Percentiles rank a stretch among this genome's conserved stretches.
phyloP scores from a whole-genome alignment of 2,888 invertebrate genomes.

The Drosophila mayaguana region DNA sequence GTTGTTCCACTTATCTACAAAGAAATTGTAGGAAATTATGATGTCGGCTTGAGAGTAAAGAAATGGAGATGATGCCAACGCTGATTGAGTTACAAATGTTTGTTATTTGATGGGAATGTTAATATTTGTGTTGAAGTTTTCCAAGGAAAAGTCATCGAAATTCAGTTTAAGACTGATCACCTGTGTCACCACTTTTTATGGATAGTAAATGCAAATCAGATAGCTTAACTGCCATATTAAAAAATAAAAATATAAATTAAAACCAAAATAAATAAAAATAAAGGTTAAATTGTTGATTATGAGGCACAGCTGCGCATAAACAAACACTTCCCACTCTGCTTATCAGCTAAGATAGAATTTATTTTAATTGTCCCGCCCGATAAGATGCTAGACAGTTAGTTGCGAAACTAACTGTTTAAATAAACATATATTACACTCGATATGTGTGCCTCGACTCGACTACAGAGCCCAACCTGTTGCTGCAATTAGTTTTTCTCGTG shows the following conservation, averaged over 20 bases:
- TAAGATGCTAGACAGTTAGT: neutral
- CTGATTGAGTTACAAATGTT: constrained; percentile 8
- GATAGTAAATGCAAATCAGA: no score
- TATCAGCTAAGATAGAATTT: constrained; percentile 8
- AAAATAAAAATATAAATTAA: neutral
- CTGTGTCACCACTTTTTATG: no score
- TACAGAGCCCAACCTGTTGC: neutral
- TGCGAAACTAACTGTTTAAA: neutral
- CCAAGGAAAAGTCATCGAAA: neutral
- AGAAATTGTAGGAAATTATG: neutral
- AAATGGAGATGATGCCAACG: neutral
- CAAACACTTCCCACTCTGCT: neutral
- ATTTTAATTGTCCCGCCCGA: neutral
- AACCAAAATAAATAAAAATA: neutral
- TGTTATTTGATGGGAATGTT: neutral
- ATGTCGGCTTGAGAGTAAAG: neutral
- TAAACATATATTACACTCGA: neutral
- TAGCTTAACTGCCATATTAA: no score
- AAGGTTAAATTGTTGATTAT: neutral
- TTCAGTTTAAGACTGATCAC: neutral
- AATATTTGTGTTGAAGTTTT: neutral
- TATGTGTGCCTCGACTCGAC: no score
- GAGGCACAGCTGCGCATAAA: no score
- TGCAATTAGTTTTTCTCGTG: constrained; percentile 10
- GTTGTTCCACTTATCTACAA: constrained; percentile 17